These are phyloP conservation scores for Bombus sylvicola DNA, from an alignment of 1,140 invertebrate species.

Conservation along the genomic window DNA sequence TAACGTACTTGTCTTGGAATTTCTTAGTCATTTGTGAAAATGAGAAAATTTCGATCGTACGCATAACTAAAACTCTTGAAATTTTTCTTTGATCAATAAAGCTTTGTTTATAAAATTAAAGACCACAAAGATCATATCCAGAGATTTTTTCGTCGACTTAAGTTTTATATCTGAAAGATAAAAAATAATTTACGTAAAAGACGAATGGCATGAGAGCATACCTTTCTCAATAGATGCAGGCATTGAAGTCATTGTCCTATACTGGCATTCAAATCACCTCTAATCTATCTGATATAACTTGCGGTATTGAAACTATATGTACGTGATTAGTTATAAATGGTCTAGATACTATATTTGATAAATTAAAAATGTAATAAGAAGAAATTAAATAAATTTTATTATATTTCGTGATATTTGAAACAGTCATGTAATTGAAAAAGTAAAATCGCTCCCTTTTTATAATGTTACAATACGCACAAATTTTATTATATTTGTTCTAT, in stretches of 20 bases:
- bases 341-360: neutral
- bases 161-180: neutral
- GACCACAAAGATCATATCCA: neutral
- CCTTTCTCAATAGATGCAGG: neutral
- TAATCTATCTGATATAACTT: neutral
- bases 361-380: neutral
- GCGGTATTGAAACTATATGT: neutral
- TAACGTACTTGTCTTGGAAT: neutral
- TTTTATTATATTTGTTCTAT: slow-evolving; percentile 25
- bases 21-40: neutral
- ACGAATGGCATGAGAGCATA: neutral
- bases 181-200: neutral
- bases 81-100: neutral
- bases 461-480: slow-evolving; percentile 9
- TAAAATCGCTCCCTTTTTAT: neutral
- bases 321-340: neutral
- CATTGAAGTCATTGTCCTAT: slow-evolving; percentile 34
- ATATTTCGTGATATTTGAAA: neutral
- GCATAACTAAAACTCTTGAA: neutral
- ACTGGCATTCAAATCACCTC: slow-evolving; percentile 41
- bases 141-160: neutral
- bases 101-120: neutral
- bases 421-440: neutral
- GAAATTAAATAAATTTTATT: neutral
- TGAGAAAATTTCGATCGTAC: neutral